phyloP scores from a whole-genome alignment of 2,797 vertebrate species.

The Gallirallus australis region DNA sequence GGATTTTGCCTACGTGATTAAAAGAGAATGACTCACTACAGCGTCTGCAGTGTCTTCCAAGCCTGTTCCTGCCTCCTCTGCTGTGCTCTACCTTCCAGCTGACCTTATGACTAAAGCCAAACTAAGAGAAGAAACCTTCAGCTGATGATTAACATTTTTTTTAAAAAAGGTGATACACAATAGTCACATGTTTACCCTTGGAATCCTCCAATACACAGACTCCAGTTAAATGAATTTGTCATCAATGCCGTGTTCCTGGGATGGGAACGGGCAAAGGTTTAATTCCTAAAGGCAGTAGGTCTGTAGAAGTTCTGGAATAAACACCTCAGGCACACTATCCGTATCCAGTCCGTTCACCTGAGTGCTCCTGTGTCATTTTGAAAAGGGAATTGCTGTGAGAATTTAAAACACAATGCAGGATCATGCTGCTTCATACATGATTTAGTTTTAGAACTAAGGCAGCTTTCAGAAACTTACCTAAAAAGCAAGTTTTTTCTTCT shows the following conservation, averaged over 20 bases:
- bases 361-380: neutral
- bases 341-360: neutral
- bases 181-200: neutral
- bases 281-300: neutral
- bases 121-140: neutral
- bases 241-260: neutral
- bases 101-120: neutral
- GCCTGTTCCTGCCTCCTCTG: neutral
- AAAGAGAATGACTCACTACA: constrained; percentile 41
- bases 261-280: neutral
- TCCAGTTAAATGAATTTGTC: neutral
- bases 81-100: neutral
- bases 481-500: constrained; percentile 10
- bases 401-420: neutral
- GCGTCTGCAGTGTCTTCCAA: neutral
- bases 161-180: neutral
- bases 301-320: neutral
- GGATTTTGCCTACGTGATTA: constrained; percentile 30
- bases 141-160: neutral
- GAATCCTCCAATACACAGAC: neutral
- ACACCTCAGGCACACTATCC: neutral
- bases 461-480: constrained; percentile 7
- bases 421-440: constrained; percentile 20
- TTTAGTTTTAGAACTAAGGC: constrained; percentile 20
- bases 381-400: neutral